Percentiles rank a stretch among this genome's conserved stretches.
Evolutionary conservation across 2,113 vertebrate genomes (phyloP).

Genomic region (Cygnus atratus): DNA sequence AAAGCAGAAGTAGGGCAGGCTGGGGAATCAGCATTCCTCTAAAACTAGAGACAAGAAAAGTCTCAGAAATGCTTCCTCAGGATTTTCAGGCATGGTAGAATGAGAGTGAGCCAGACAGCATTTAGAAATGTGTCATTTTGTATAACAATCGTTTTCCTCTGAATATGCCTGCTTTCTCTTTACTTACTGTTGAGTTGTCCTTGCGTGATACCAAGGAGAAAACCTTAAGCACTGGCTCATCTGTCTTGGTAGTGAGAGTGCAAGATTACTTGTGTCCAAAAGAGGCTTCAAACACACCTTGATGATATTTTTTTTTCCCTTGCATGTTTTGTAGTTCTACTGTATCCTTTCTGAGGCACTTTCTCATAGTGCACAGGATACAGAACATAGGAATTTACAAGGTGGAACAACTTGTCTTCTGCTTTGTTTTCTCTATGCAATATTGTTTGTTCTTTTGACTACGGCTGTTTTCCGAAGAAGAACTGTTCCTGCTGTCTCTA

Average conservation of each 20-base stretch:
- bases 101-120: neutral
- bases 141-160: neutral
- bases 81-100: neutral
- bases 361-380: neutral
- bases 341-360: neutral
- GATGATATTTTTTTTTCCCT: neutral
- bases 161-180: neutral
- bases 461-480: neutral
- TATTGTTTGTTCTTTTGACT: neutral
- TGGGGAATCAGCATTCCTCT: neutral
- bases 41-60: neutral
- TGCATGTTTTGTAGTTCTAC: neutral
- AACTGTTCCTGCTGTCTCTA: neutral
- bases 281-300: neutral
- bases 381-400: neutral
- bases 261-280: neutral
- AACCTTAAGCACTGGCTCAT: neutral
- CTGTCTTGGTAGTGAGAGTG: neutral
- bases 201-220: neutral
- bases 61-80: neutral
- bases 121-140: neutral
- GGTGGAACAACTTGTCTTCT: neutral
- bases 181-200: neutral
- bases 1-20: neutral
- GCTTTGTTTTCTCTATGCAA: neutral